Evolutionary conservation across 2,888 invertebrate species (phyloP), one percentile per base, ranked within the genome.

Genomic region (Tetragonisca angustula): DNA sequence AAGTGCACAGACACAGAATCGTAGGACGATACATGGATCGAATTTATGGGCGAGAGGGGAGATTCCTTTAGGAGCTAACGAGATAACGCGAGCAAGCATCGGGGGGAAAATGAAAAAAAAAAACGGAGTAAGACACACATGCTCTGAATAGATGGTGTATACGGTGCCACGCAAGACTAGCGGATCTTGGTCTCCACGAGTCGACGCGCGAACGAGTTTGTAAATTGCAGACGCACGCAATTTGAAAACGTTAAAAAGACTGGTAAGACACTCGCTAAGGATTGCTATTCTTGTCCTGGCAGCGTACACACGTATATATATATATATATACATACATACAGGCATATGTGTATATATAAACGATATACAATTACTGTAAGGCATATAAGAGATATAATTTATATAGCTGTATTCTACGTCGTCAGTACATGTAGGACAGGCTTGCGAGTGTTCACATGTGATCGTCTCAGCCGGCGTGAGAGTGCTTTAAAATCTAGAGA

Each of bases 321-420:
- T 83, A 87, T 79, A 85, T 81, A 81, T 73, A 81, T 81, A 84
- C 13, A 19, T 61, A 61, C 19, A 61, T 61, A 85, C 80, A 82
- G 68, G 80, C 81, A 85, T 72, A 87, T 75, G 79, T 76, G 79
- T 86, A 84, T 79, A 67, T 89, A 89, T 76, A 75, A 85, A 89
- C 76, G 82, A 88, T 80, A 88, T 86, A 86, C 81, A 89, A 89
- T 85, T 89, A 88, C 69, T 75, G 76, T 90, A 89, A 86, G 43
- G 85, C 76, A 81, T 87, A 89, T 89, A 90, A 90, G 81, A 89
- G 80, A 88, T 90, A 87, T 89, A 89, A 87, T 89, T 89, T 89
- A 88, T 90, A 87, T 90, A 87, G 87, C 81, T 88, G 90, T 90
- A 90, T 90, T 87, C 83, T 85, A 88, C 88, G 85, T 88, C 90